These are phyloP conservation scores for Heliconius eleuchia DNA, from an alignment of 1,140 invertebrate genomes.

Conservation along the genomic window DNA sequence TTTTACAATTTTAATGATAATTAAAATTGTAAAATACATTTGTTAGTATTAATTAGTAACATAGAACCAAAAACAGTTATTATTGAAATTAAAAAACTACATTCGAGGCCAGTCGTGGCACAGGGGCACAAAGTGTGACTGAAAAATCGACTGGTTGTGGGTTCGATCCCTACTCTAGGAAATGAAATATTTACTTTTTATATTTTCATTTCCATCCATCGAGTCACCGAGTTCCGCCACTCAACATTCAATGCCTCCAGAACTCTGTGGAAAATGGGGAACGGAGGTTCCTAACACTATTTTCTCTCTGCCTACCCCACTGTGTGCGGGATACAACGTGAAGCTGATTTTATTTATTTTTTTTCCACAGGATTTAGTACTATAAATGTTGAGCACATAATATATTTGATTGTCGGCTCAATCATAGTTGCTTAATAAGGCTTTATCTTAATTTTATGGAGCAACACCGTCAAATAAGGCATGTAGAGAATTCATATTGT, in stretches of 20 bases:
- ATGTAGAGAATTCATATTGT: conserved; percentile 22
- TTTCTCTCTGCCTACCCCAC: too few relatives aligned
- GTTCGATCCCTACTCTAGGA: too few relatives aligned
- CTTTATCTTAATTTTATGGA: conserved; percentile 24
- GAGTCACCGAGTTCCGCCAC: too few relatives aligned
- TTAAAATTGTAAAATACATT: background rate
- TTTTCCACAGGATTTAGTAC: background rate
- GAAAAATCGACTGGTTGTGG: too few relatives aligned
- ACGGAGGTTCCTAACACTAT: too few relatives aligned
- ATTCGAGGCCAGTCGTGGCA: background rate
- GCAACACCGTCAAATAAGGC: conserved; percentile 26
- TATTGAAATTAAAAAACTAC: background rate
- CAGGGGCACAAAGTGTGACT: too few relatives aligned
- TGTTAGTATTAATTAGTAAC: background rate
- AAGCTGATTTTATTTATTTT: background rate
- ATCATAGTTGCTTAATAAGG: conserved; percentile 15
- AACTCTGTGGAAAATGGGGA: too few relatives aligned
- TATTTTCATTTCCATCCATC: too few relatives aligned
- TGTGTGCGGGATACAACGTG: too few relatives aligned
- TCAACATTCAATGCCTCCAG: too few relatives aligned
- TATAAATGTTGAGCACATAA: conserved; percentile 4
- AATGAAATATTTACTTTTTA: too few relatives aligned
- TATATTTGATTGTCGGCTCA: background rate
- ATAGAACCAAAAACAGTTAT: background rate
- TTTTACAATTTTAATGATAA: too few relatives aligned